Evolutionary conservation across 2,113 vertebrate species (phyloP), one percentile per base, ranked within the genome.

Genomic region (Myiozetetes cayanensis): DNA sequence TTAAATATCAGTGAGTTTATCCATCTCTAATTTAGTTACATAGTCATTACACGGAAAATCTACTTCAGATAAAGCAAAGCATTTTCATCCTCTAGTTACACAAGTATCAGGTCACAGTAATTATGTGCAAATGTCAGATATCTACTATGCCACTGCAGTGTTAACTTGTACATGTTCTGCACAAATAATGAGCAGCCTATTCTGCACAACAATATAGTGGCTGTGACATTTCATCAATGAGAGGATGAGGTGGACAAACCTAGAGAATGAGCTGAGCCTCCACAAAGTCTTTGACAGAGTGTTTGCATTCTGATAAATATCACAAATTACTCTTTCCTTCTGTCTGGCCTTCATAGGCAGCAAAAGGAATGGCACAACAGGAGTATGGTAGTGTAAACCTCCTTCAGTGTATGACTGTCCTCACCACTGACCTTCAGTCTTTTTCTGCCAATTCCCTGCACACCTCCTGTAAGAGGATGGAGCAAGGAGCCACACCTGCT

Each of bases 1-100:
- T 90, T 91, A 96, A 87, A 89, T 86, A 74, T 83, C 72, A 89
- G 76, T n/a, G 81, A 91, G 78, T 74, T 89, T 90, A 94, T 90
- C 93, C 73, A 55, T 85, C 53, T 83, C 81, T 94, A 96, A 96
- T 94, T 94, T 66, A 96, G 80, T 96, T 92, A 94, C 56, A 76
- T 95, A 73, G 83, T 79, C 89, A 70, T 94, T 87, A 87, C 56
- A 53, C 35, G 68, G 74, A 93, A 92, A 92, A 87, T 90, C 78
- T 31, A 33, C 74, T 96, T 96, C 70, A 44, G 85, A 96, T 83
- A 93, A 94, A 94, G 92, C n/a, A 63, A 67, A 84, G 28, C 9
- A 55, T 91, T 96, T 94, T 96, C 63, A 35, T 92, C 75, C 35
- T 93, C 50, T 63, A 74, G 90, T 85, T 90, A 88, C 46, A 70